phyloP scores from a whole-genome alignment of 2,113 vertebrate genomes.

The Hylia prasina region DNA sequence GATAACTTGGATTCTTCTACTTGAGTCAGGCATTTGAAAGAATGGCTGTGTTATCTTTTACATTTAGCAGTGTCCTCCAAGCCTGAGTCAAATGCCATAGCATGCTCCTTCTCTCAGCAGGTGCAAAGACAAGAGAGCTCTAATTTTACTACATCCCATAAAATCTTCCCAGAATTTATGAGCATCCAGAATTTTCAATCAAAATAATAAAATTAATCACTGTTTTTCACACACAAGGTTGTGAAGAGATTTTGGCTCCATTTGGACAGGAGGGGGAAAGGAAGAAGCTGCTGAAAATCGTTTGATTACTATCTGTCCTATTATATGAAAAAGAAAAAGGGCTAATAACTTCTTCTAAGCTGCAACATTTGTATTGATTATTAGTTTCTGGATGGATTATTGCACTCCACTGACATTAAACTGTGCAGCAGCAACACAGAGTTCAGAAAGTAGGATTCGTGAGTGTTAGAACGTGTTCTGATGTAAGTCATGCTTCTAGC shows the following conservation, averaged over 20 bases:
- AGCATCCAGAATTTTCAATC: not conserved
- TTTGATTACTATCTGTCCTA: not conserved
- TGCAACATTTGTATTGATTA: not conserved
- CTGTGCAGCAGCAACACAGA: not conserved
- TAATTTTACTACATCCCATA: not conserved
- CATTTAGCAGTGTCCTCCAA: not conserved
- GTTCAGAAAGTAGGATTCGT: not conserved
- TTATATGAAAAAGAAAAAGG: not conserved
- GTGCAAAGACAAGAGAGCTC: not conserved
- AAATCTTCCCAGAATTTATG: not conserved
- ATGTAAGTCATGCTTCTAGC: not conserved
- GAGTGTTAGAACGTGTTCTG: not conserved
- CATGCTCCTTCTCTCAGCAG: not conserved
- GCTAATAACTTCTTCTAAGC: not conserved
- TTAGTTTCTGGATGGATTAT: not conserved
- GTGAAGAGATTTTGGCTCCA: not conserved
- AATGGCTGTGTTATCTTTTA: not conserved
- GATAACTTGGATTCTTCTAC: not conserved
- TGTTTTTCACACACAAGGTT: not conserved
- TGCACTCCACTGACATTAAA: not conserved
- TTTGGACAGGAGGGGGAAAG: not conserved
- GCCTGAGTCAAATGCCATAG: not conserved
- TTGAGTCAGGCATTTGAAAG: not conserved
- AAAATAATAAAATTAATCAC: not conserved
- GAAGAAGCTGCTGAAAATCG: not conserved